These are phyloP conservation scores for Drosophila athabasca DNA, from an alignment of 1,140 invertebrate genomes.

Conservation along the genomic window DNA sequence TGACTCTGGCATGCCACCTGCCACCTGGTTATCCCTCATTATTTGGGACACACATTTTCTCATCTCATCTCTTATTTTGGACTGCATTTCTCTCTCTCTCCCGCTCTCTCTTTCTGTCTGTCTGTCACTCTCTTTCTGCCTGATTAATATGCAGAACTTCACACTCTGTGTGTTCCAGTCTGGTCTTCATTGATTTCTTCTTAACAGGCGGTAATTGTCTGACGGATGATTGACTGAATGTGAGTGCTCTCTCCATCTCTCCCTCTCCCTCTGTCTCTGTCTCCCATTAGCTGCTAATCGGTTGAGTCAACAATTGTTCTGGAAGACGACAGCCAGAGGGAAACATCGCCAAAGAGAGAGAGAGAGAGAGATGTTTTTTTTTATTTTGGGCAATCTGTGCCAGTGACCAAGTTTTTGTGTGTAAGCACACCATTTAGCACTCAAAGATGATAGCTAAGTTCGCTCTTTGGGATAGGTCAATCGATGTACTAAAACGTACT, in stretches of 20 bases:
- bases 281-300: constrained; percentile 69
- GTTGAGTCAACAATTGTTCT: constrained; percentile 68
- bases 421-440: constrained; percentile 53
- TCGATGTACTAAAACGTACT: constrained; percentile 6
- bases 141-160: constrained; percentile 69
- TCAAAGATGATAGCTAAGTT: constrained; percentile 3
- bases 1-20: constrained; percentile 27
- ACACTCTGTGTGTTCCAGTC: constrained; percentile 51
- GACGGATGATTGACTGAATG: constrained; percentile 34
- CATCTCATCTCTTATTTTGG: not conserved
- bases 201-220: constrained; percentile 67
- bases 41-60: constrained; percentile 22
- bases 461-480: constrained; percentile 73
- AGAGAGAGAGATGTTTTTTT: no score
- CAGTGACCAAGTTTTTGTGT: constrained; percentile 65
- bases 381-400: constrained; percentile 35
- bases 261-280: constrained; percentile 4
- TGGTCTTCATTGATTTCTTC: constrained; percentile 36
- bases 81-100: constrained; percentile 8
- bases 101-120: not conserved
- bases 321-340: not conserved
- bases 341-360: no score
- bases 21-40: no score
- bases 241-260: constrained; percentile 14
- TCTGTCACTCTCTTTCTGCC: not conserved